Conservation (phyloP, 2,113 vertebrate species). For the Lynx canadensis region DNA sequence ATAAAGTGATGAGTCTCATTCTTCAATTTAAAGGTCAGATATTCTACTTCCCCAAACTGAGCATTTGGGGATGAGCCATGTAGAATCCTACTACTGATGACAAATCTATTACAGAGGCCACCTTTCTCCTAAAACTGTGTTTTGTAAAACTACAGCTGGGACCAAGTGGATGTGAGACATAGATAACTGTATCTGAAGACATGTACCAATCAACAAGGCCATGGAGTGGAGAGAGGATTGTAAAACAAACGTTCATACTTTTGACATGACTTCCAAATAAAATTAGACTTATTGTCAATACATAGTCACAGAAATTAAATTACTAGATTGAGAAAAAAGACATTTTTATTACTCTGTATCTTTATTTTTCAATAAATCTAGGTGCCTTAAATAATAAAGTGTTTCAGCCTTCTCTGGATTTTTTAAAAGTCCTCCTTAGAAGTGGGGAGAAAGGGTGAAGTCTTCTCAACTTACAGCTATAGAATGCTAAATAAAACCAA, state of each 20-base stretch:
- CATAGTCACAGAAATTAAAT: background rate
- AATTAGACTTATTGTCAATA: background rate
- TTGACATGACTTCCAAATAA: background rate
- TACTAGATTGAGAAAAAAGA: background rate
- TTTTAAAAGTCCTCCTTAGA: background rate
- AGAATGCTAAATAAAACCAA: background rate
- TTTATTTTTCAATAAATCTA: background rate
- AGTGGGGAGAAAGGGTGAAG: background rate
- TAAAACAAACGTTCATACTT: background rate
- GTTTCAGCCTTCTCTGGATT: background rate
- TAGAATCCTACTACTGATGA: background rate
- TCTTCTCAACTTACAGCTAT: background rate
- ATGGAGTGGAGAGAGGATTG: background rate
- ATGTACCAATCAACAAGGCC: background rate
- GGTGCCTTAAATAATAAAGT: background rate
- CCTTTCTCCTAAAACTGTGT: background rate
- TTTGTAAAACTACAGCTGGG: background rate
- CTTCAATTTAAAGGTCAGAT: background rate
- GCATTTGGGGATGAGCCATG: background rate
- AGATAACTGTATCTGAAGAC: background rate
- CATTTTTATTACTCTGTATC: background rate
- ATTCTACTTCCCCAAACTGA: background rate
- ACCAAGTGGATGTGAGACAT: background rate
- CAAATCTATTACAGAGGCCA: background rate
- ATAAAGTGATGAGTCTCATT: background rate